Evolutionary conservation across 1,140 invertebrate genomes (phyloP), one percentile per base, ranked within the genome.

Genomic region (Galendromus occidentalis): DNA sequence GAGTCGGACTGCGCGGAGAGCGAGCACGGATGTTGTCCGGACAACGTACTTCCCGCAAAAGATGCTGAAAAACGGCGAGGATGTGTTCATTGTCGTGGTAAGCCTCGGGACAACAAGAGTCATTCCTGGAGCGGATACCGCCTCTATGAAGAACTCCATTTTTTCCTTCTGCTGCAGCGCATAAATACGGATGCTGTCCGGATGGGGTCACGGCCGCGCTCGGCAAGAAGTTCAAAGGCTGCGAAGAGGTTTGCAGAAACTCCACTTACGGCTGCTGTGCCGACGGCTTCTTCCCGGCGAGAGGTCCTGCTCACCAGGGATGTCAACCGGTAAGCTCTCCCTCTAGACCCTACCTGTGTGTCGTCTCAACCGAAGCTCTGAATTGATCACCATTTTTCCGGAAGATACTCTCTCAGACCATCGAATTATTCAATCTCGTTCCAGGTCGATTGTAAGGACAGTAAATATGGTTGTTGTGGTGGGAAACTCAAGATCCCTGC

Each of bases 11-110:
- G 91, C 76, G 79, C 81, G 1, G 79, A 68, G 4, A 82, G 83
- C n/a, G 77, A 80, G 1, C 86, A 84, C 73, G 91, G 91, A 25
- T 97, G 93, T 74, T 97, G 94, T 74, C 80, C 82, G 4, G 92
- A 97, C 74, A 82, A 82, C 0, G 74, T 83, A 66, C 93, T 88
- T 0, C 80, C 87, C 1, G 87, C 69, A 47, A 70, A 65, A 51
- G 71, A 64, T 33, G 67, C 65, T 39, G 72, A 72, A 25, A 65
- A 66, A 33, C 51, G 51, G 17, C 25, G 33, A 59, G 51, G 64
- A 67, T 64, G 69, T 22, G n/a, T 69, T 28, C 33, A 64, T 22
- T 64, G 51, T 45, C 6, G 29, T n/a, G 28, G 28, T 59, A n/a
- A n/a, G n/a, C n/a, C n/a, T n/a, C n/a, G n/a, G n/a, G n/a, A n/a